phyloP scores from a whole-genome alignment of 2,888 invertebrate genomes.

The Dorcus hopei region DNA sequence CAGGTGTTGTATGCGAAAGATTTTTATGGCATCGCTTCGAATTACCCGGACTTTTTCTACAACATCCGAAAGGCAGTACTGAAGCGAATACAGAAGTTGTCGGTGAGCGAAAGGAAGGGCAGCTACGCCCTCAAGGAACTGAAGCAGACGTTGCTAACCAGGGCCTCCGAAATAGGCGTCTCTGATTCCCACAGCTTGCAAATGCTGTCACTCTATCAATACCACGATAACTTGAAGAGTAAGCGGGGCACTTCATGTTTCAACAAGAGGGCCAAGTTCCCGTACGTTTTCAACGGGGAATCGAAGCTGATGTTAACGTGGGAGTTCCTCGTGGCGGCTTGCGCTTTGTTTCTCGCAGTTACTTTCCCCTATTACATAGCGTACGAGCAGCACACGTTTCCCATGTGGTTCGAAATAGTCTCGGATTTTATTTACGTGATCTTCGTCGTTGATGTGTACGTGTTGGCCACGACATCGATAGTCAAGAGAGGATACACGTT shows the following conservation, averaged over 20 bases:
- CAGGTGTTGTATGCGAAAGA: conserved; percentile 51
- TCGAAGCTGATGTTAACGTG: conserved; percentile 52
- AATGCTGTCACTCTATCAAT: too few relatives aligned
- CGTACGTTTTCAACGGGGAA: conserved; percentile 53
- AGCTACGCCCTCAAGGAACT: conserved; percentile 10
- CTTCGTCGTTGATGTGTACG: conserved; percentile 49
- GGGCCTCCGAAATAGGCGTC: too few relatives aligned
- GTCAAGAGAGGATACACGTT: conserved; percentile 47
- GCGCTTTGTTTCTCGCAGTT: conserved; percentile 50
- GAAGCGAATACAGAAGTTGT: conserved; percentile 17
- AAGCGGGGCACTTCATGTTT: too few relatives aligned
- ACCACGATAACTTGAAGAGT: too few relatives aligned
- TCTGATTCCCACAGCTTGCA: too few relatives aligned
- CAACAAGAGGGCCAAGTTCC: background rate
- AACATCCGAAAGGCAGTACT: conserved; percentile 34
- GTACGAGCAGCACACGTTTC: conserved; percentile 47
- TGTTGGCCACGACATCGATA: conserved; percentile 52
- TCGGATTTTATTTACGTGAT: conserved; percentile 49
- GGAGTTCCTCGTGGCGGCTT: conserved; percentile 50
- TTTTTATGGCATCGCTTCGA: conserved; percentile 52
- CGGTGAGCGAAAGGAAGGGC: conserved; percentile 3
- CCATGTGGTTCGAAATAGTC: conserved; percentile 46
- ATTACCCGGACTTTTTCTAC: conserved; percentile 50
- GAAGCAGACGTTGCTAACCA: conserved; percentile 1
- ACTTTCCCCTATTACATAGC: conserved; percentile 54